These are phyloP conservation scores for Arvicanthis niloticus DNA, from an alignment of 2,113 vertebrate genomes.

Conservation along the genomic window DNA sequence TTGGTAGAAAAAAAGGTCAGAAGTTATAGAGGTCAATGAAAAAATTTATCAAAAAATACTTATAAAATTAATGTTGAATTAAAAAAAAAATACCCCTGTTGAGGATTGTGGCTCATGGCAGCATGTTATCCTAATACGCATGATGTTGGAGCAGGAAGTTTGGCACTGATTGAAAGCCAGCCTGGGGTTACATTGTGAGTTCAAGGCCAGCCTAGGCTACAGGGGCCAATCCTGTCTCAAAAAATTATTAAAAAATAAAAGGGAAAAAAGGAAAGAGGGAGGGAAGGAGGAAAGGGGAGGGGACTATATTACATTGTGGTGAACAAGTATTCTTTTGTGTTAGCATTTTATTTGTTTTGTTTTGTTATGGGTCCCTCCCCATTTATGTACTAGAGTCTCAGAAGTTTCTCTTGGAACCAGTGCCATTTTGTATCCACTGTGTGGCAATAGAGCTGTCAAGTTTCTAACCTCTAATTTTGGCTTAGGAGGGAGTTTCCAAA, in stretches of 20 bases:
- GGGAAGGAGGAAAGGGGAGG: too few relatives aligned
- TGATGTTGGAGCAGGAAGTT: neutral
- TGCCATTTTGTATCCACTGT: neutral
- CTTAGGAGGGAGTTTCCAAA: conserved; percentile 59
- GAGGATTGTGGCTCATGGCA: neutral
- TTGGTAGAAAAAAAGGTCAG: neutral
- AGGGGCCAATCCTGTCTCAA: neutral
- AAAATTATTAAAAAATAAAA: too few relatives aligned
- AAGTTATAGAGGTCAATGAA: conserved; percentile 13
- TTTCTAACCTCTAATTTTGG: conserved; percentile 55
- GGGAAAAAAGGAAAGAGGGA: neutral
- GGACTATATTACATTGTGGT: neutral
- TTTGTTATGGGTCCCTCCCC: neutral
- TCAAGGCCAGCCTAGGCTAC: neutral
- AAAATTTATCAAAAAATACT: conserved; percentile 9
- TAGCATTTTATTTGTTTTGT: neutral
- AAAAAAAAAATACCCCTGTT: neutral
- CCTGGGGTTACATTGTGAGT: neutral
- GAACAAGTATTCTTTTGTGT: neutral
- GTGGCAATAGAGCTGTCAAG: neutral
- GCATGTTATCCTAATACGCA: neutral
- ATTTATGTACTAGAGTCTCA: neutral
- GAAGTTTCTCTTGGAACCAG: neutral
- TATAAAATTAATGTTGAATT: conserved; percentile 12
- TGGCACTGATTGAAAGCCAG: neutral